phyloP scores from a whole-genome alignment of 1,140 invertebrate species.

The Drosophila nikananu region DNA sequence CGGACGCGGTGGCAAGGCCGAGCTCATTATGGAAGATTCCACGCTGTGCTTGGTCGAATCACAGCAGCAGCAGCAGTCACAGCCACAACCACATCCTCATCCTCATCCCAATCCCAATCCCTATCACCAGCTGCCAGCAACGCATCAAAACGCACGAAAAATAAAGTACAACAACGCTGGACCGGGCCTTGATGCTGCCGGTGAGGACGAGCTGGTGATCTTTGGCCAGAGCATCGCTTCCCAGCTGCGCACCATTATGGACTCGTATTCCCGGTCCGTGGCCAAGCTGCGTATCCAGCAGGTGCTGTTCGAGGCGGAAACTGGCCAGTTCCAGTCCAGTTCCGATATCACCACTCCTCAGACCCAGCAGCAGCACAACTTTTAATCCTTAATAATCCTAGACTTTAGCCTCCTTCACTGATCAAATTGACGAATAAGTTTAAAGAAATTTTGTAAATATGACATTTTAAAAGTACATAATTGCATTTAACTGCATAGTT shows the following conservation, averaged over 20 bases:
- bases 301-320: conserved; percentile 77
- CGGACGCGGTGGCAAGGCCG: conserved; percentile 28
- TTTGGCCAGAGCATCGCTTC: conserved; percentile 75
- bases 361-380: conserved; percentile 17
- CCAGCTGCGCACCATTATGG: conserved; percentile 63
- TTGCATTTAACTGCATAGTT: background rate
- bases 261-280: conserved; percentile 69
- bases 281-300: conserved; percentile 80
- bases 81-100: conserved; percentile 15
- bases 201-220: conserved; percentile 61
- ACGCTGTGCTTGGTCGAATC: conserved; percentile 38
- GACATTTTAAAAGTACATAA: background rate
- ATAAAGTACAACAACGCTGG: conserved; percentile 18
- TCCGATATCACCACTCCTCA: conserved; percentile 41
- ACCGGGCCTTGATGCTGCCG: background rate
- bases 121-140: conserved; percentile 14
- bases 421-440: background rate
- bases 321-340: conserved; percentile 60
- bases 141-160: conserved; percentile 42
- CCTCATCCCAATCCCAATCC: conserved; percentile 1
- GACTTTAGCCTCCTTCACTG: background rate
- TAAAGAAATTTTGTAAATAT: background rate
- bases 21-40: conserved; percentile 54
- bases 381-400: conserved; percentile 22
- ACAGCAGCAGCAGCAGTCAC: conserved; percentile 34